phyloP scores from a whole-genome alignment of 2,888 invertebrate species.

The Tribolium freemani region DNA sequence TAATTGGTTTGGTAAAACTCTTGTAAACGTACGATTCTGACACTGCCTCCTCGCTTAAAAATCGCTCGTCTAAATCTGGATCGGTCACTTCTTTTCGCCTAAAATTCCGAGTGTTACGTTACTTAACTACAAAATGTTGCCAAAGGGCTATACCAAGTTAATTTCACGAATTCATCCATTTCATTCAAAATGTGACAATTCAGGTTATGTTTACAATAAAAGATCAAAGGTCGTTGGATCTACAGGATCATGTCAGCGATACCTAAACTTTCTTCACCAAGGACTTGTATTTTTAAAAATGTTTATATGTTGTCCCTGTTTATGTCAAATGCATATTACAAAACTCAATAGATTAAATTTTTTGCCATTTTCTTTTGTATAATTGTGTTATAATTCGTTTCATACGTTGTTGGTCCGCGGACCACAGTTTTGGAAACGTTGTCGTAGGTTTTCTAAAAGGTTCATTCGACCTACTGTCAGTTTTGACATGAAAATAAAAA shows the following conservation, averaged over 20 bases:
- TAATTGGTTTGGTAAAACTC: constrained; percentile 41
- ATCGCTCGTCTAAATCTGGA: constrained; percentile 6
- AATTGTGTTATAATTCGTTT: no score
- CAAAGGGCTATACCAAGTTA: constrained; percentile 28
- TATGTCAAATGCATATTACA: neutral
- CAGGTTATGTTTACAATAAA: constrained; percentile 19
- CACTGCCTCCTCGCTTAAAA: constrained; percentile 42
- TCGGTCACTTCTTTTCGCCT: constrained; percentile 46
- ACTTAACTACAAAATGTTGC: constrained; percentile 8
- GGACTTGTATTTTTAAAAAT: no score
- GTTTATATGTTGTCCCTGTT: neutral
- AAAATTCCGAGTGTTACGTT: neutral
- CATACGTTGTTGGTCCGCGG: no score
- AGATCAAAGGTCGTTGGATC: neutral
- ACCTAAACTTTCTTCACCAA: no score
- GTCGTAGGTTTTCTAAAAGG: no score
- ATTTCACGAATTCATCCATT: constrained; percentile 43
- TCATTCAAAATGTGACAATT: neutral
- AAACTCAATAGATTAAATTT: neutral
- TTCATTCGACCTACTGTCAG: constrained; percentile 17
- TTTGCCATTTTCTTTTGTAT: neutral
- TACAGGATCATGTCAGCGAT: no score
- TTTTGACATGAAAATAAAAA: neutral
- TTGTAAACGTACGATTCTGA: constrained; percentile 46
- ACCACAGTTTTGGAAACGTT: no score